phyloP scores from a whole-genome alignment of 37 sponge, comb jelly and placozoan genomes.

The Geodia barretti region DNA sequence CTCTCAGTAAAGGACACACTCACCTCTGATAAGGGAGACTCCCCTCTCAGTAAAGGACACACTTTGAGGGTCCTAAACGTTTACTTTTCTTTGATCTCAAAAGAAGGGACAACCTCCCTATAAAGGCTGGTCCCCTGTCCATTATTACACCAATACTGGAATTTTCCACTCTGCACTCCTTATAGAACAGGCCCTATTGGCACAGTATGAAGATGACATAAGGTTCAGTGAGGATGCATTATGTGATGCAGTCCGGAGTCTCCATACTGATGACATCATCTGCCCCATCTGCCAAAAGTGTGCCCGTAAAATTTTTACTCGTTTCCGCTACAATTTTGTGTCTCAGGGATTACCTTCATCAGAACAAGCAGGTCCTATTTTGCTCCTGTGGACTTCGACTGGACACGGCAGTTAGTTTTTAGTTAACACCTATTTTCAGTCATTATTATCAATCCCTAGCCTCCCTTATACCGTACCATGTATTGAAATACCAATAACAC shows the following conservation, averaged over 20 bases:
- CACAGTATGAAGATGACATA: constrained; percentile 47
- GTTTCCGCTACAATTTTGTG: constrained; percentile 1
- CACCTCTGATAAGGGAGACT: no score
- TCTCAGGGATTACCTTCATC: constrained; percentile 45
- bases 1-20: no score
- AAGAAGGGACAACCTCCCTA: no score
- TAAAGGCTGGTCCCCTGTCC: no score
- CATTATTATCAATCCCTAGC: no score
- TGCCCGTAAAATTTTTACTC: constrained; percentile 9
- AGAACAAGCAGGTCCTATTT: constrained; percentile 60
- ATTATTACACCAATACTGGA: no score
- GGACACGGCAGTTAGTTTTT: constrained; percentile 70
- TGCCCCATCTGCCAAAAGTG: constrained; percentile 84
- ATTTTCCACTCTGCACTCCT: neutral
- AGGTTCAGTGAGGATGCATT: constrained; percentile 40
- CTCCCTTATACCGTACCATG: no score
- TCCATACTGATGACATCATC: constrained; percentile 46
- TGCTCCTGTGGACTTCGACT: constrained; percentile 75
- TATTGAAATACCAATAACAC: no score
- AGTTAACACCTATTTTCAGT: no score
- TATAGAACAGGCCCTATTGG: constrained; percentile 53
- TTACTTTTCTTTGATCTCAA: no score
- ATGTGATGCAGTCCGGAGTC: constrained; percentile 57
- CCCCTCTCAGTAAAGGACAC: no score
- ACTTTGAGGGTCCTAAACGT: no score